Conservation (phyloP, 2,888 invertebrate genomes). For the Parnassius smintheus region DNA sequence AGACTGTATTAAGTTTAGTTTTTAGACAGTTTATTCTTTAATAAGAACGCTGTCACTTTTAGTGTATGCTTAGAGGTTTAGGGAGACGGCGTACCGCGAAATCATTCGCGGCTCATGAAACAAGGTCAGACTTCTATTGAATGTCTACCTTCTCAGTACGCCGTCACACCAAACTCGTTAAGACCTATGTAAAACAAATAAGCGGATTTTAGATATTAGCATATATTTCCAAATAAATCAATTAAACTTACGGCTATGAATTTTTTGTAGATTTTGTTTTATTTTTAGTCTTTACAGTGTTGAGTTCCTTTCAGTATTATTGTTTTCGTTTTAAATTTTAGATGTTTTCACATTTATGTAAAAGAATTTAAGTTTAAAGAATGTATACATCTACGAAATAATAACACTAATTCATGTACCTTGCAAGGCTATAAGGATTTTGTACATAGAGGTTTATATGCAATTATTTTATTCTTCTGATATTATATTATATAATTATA, state of each 20-base stretch:
- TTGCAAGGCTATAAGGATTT: no score
- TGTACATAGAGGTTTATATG: no score
- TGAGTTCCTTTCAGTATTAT: conserved; percentile 25
- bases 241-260: conserved; percentile 21
- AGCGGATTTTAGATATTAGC: background rate
- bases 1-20: no score
- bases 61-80: no score
- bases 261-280: conserved; percentile 12
- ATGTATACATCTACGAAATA: no score
- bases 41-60: background rate
- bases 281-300: conserved; percentile 3
- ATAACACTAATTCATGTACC: no score
- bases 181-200: background rate
- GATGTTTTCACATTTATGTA: background rate
- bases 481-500: no score
- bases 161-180: background rate
- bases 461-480: no score
- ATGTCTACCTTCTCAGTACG: background rate
- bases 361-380: no score
- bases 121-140: no score
- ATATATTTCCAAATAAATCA: conserved; percentile 12
- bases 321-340: conserved; percentile 25
- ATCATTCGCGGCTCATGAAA: no score
- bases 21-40: background rate
- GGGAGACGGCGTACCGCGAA: no score